Evolutionary conservation across 1,140 invertebrate genomes (phyloP).

Genomic region (Nomia melanderi): DNA sequence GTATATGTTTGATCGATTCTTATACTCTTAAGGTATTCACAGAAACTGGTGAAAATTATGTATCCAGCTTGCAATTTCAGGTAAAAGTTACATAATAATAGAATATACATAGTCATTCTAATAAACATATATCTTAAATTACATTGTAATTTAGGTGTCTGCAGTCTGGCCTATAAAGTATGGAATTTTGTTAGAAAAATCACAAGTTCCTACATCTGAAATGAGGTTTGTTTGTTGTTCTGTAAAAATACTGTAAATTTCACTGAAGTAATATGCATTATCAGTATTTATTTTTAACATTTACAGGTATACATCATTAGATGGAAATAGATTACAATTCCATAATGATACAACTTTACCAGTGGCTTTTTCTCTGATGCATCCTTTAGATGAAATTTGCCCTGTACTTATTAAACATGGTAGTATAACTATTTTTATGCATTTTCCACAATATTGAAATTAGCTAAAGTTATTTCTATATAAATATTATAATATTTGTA

Average conservation of each 20-base stretch:
- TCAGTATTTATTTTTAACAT: not conserved
- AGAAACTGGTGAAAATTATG: conserved; percentile 90
- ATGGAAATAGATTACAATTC: conserved; percentile 68
- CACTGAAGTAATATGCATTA: not conserved
- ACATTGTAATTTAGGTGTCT: conserved; percentile 74
- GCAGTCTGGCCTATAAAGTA: conserved; percentile 88
- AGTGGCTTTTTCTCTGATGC: conserved; percentile 88
- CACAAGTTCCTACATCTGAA: conserved; percentile 57
- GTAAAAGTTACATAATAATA: conserved; percentile 79
- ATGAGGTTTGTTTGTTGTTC: conserved; percentile 61
- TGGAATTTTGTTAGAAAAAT: conserved; percentile 89
- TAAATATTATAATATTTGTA: conserved; percentile 58
- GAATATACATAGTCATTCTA: conserved; percentile 9
- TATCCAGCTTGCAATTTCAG: conserved; percentile 91
- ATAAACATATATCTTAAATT: not conserved
- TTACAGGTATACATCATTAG: conserved; percentile 67
- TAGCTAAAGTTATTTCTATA: conserved; percentile 16
- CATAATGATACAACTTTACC: conserved; percentile 68
- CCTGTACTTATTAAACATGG: conserved; percentile 89
- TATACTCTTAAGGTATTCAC: conserved; percentile 90
- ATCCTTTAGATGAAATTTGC: conserved; percentile 94
- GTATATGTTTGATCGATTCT: conserved; percentile 89
- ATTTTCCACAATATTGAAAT: not conserved
- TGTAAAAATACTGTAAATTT: not conserved
- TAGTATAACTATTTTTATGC: conserved; percentile 50